Base-by-base conservation (phyloP, 2,113 vertebrate species). In the Albula glossodonta region DNA sequence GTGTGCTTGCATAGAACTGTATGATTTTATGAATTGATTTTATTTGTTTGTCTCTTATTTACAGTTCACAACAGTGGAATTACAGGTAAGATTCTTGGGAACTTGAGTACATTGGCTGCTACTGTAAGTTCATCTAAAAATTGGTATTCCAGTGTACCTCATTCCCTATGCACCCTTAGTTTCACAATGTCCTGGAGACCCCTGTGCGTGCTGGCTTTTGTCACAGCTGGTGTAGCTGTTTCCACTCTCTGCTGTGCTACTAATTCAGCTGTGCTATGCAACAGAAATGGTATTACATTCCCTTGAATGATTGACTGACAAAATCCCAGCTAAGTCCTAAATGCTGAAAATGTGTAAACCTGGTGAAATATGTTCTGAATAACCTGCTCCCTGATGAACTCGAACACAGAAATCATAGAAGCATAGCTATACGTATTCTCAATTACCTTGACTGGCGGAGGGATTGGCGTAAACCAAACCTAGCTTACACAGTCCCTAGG, bases 21-120 rank as follows among this genome's bases (percentile, higher is more conserved):
- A 41, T 83, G 51, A n/a, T 41, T 8, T 0, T 6, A 80, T 0
- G 2, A 63, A 52, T 48, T 7, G 50, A 53, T 9, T 66, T 48
- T 84, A 17, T 1, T 63, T 86, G 19, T 80, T n/a, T 87, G 87
- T 81, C 87, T 87, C 85, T 80, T 60, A 80, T 87, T 93, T 90
- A 6, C 91, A 96, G 95, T 95, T 93, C 87, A 87, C 77, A 60
- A 81, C 92, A 48, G 92, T 96, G 83, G 93, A 91, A 15, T 81
- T 96, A 9, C 85, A 90, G 94, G 95, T 95, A 91, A 12, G 49
- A 15, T 19, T 19, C n/a, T 8, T 41, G 51, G 19, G 22, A 60
- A 51, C 41, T 6, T 4, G 12, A 78, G 50, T 7, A 53, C 78
- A 80, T 49, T 50, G 6, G 50, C 50, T 53, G 9, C 15, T 82